A percentile compares a stretch with the other conserved stretches of the same genome.
phyloP scores from a whole-genome alignment of 1,140 invertebrate species.

The Drosophila kikkawai region DNA sequence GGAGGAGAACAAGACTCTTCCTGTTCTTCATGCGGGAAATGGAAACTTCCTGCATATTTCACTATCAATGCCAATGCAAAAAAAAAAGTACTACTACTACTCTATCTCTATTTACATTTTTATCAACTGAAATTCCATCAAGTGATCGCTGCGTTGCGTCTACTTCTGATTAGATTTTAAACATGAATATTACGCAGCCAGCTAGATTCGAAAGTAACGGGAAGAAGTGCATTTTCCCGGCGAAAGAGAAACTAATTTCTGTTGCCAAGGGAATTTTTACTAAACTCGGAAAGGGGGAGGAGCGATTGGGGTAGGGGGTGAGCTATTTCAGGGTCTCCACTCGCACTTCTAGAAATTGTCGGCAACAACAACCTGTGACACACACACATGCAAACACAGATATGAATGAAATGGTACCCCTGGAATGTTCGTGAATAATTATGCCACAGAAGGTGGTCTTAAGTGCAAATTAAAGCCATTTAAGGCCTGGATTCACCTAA shows the following conservation, averaged over 20 bases:
- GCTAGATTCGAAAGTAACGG: not conserved
- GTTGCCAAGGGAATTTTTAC: constrained; percentile 61
- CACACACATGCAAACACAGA: not conserved
- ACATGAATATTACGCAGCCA: constrained; percentile 10
- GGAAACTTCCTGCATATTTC: constrained; percentile 17
- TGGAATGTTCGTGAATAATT: not conserved
- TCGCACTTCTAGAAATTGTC: constrained; percentile 59
- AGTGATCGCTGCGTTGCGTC: not conserved
- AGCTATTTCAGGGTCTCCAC: constrained; percentile 53
- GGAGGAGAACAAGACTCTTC: too few relatives aligned
- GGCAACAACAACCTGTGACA: constrained; percentile 55
- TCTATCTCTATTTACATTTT: constrained; percentile 9
- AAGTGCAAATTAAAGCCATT: not conserved
- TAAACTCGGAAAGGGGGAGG: not conserved
- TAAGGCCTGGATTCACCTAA: not conserved
- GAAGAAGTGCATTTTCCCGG: constrained; percentile 23
- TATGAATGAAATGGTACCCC: constrained; percentile 4
- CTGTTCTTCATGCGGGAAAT: not conserved
- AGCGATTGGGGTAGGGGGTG: constrained; percentile 21
- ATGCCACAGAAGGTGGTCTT: too few relatives aligned
- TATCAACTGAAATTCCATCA: not conserved
- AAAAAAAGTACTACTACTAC: not conserved
- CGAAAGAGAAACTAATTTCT: constrained; percentile 41
- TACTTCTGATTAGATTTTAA: constrained; percentile 12
- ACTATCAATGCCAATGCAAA: constrained; percentile 21